Conservation (phyloP, 2,888 invertebrate genomes). For the Catocala fraxini region DNA sequence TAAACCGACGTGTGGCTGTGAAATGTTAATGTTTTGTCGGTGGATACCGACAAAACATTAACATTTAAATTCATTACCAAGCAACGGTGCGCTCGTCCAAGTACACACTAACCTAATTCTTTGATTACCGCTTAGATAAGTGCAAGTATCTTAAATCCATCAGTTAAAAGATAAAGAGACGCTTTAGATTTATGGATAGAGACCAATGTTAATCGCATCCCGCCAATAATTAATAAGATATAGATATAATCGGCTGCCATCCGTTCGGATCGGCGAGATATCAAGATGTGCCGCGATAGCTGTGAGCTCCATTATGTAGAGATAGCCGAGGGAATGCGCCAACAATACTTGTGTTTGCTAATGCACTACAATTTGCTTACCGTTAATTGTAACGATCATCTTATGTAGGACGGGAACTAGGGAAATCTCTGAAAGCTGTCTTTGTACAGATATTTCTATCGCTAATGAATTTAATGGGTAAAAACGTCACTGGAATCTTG, state of each 20-base stretch:
- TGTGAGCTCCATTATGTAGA: slow-evolving; percentile 14
- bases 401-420: slow-evolving; percentile 30
- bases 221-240: slow-evolving; percentile 40
- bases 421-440: slow-evolving; percentile 24
- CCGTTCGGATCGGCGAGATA: slow-evolving; percentile 24
- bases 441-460: slow-evolving; percentile 20
- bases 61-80: slow-evolving; percentile 17
- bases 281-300: slow-evolving; percentile 20
- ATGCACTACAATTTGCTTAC: slow-evolving; percentile 36
- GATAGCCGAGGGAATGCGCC: slow-evolving; percentile 39
- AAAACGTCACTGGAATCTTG: not conserved
- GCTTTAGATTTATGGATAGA: slow-evolving; percentile 20
- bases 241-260: slow-evolving; percentile 38
- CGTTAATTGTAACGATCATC: slow-evolving; percentile 28
- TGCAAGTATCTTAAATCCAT: slow-evolving; percentile 16
- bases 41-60: slow-evolving; percentile 13
- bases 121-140: slow-evolving; percentile 19
- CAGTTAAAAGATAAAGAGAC: slow-evolving; percentile 13
- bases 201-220: slow-evolving; percentile 26
- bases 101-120: slow-evolving; percentile 17
- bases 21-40: too few species aligned
- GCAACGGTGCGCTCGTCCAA: slow-evolving; percentile 13
- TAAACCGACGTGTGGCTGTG: slow-evolving; percentile 12
- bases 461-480: slow-evolving; percentile 33
- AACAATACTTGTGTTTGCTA: slow-evolving; percentile 38